These are phyloP conservation scores for Tenthredo amoena DNA, from an alignment of 2,888 invertebrate genomes.

Conservation along the genomic window DNA sequence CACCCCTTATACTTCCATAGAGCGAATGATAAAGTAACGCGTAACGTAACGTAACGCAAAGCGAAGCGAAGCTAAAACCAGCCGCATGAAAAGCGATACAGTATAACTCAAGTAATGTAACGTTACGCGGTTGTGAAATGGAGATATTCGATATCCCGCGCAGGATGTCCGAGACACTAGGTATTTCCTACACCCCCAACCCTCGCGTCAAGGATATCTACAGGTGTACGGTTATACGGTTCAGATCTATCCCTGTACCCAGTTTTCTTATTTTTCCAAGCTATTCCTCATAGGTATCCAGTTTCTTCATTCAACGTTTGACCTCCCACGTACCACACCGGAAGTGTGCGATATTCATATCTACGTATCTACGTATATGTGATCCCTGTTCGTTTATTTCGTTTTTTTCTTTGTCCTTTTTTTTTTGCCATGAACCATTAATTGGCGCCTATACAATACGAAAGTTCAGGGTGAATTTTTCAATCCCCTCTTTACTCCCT, in stretches of 20 bases:
- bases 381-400: background rate
- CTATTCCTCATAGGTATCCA: background rate
- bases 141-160: conserved; percentile 30
- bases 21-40: background rate
- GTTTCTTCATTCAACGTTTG: background rate
- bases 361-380: background rate
- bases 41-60: conserved; percentile 19
- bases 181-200: background rate
- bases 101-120: conserved; percentile 44
- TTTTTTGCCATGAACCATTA: background rate
- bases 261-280: background rate
- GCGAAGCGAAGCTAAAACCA: background rate
- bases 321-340: background rate
- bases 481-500: background rate
- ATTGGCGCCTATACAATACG: background rate
- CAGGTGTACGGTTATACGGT: conserved; percentile 5
- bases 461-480: background rate
- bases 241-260: background rate
- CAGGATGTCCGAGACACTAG: conserved; percentile 14
- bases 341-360: background rate
- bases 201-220: background rate
- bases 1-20: background rate
- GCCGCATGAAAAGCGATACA: conserved; percentile 42
- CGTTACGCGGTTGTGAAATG: conserved; percentile 35
- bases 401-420: background rate